Evolutionary conservation across 1,140 invertebrate genomes (phyloP).

Genomic region (Drosophila chauvacae): DNA sequence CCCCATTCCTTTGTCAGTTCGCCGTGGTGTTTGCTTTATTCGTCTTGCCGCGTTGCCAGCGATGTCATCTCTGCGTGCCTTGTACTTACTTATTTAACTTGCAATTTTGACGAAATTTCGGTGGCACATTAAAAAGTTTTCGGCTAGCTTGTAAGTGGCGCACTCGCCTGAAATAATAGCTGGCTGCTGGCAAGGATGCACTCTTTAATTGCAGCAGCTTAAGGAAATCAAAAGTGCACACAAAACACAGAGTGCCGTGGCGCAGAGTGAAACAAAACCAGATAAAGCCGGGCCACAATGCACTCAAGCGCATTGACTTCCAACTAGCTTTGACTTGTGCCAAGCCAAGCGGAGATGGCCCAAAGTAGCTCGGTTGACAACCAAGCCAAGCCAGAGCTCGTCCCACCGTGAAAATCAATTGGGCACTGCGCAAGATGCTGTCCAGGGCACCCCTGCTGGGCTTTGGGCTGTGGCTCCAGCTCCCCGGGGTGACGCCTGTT

Average conservation of each 20-base stretch:
- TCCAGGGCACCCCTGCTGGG: constrained; percentile 22
- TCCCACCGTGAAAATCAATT: constrained; percentile 44
- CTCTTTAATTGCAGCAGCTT: constrained; percentile 55
- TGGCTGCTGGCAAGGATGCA: constrained; percentile 35
- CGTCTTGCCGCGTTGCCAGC: constrained; percentile 26
- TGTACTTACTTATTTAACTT: constrained; percentile 67
- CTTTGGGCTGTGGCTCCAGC: not conserved
- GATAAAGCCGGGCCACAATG: constrained; percentile 52
- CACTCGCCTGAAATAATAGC: constrained; percentile 65
- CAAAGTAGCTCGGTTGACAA: constrained; percentile 54
- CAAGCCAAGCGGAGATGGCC: constrained; percentile 49
- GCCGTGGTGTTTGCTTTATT: constrained; percentile 50
- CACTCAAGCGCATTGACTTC: constrained; percentile 54
- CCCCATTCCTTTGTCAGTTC: constrained; percentile 35
- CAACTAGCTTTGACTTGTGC: constrained; percentile 57
- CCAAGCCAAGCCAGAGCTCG: constrained; percentile 19
- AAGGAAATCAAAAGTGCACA: constrained; percentile 60
- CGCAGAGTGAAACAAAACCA: constrained; percentile 30
- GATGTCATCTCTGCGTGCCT: constrained; percentile 36
- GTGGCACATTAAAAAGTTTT: constrained; percentile 72
- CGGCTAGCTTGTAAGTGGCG: constrained; percentile 46
- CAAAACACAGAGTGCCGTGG: constrained; percentile 23
- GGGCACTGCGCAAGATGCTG: constrained; percentile 48
- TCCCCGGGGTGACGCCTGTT: constrained; percentile 29
- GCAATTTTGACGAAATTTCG: constrained; percentile 55